These are phyloP conservation scores for Drosophila neonasuta DNA, from an alignment of 2,888 invertebrate genomes.

Conservation along the genomic window DNA sequence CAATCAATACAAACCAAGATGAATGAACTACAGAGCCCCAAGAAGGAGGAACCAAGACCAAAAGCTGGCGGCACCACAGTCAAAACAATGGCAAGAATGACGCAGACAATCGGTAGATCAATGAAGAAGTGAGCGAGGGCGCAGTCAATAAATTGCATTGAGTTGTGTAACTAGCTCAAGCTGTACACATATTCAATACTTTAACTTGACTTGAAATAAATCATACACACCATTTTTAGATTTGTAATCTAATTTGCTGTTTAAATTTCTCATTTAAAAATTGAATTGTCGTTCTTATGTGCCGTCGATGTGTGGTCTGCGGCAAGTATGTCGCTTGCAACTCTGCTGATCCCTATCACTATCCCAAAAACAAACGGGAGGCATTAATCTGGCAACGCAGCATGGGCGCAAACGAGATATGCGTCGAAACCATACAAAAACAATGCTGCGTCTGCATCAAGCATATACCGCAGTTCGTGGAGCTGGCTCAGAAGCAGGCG, in stretches of 20 bases:
- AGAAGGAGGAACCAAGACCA: neutral
- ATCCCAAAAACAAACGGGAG: conserved; percentile 56
- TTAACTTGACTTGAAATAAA: neutral
- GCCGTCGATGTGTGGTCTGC: conserved; percentile 63
- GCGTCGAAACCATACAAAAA: conserved; percentile 43
- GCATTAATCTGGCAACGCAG: conserved; percentile 65
- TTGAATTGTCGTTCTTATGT: conserved; percentile 32
- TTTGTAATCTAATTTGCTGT: conserved; percentile 6
- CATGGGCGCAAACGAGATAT: conserved; percentile 48
- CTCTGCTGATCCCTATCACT: conserved; percentile 39
- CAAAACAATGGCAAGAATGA: neutral
- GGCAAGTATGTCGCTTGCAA: conserved; percentile 42
- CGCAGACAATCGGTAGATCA: conserved; percentile 14
- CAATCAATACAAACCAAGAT: conserved; percentile 53
- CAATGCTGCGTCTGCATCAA: conserved; percentile 62
- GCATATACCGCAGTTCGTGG: conserved; percentile 65
- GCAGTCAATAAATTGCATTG: conserved; percentile 4
- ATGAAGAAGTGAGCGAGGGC: conserved; percentile 27
- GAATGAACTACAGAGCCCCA: conserved; percentile 35
- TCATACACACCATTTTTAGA: neutral
- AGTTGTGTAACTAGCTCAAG: conserved; percentile 6
- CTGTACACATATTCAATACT: conserved; percentile 3
- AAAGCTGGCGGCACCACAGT: neutral
- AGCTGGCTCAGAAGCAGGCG: conserved; percentile 42
- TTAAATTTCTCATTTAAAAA: conserved; percentile 12